Conservation (phyloP, 2,888 invertebrate genomes). For the Torymus tubicola region DNA sequence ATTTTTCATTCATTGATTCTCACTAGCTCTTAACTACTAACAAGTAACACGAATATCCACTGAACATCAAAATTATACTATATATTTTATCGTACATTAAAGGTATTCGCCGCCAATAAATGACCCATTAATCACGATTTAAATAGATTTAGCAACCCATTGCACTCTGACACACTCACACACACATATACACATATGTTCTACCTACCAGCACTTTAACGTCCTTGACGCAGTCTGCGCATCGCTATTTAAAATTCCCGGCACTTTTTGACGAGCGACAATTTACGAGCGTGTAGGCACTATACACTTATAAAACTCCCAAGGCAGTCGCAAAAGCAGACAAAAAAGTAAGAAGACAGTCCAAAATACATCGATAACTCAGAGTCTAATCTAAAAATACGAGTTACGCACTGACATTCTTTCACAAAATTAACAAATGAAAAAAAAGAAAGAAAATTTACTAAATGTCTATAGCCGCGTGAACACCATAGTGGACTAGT, state of each 20-base stretch:
- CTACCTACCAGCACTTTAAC: neutral
- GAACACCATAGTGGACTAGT: too few relatives aligned
- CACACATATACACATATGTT: too few relatives aligned
- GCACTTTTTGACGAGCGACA: slow-evolving; percentile 9
- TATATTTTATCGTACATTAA: too few relatives aligned
- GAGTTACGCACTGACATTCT: too few relatives aligned
- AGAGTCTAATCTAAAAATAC: too few relatives aligned
- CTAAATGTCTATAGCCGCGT: too few relatives aligned
- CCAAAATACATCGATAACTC: too few relatives aligned
- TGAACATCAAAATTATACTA: too few relatives aligned
- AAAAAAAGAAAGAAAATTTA: too few relatives aligned
- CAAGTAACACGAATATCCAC: neutral
- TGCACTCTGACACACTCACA: neutral
- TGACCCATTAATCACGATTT: slow-evolving; percentile 3
- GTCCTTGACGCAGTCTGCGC: neutral
- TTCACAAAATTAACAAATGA: too few relatives aligned
- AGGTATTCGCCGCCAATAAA: neutral
- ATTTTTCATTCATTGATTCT: neutral
- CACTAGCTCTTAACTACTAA: neutral
- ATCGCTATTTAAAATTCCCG: neutral
- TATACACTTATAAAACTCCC: neutral
- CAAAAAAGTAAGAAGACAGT: too few relatives aligned
- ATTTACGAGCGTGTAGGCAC: neutral
- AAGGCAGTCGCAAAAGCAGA: neutral
- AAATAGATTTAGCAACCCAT: slow-evolving; percentile 19